Evolutionary conservation across 2,113 vertebrate species (phyloP).

Genomic region (Synchiropus splendidus): DNA sequence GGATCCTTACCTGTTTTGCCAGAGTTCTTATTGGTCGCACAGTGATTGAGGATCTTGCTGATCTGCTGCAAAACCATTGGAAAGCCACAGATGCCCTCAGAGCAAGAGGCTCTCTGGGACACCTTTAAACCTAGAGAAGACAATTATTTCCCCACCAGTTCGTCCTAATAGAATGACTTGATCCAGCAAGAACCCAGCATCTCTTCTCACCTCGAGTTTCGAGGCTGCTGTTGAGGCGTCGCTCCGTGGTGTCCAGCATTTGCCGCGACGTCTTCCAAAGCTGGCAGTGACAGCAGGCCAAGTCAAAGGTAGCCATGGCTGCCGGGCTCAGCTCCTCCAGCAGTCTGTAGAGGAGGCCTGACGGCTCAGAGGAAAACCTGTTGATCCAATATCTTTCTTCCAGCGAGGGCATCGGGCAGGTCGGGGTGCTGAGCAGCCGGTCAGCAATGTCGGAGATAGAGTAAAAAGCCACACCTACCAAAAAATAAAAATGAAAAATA

Average conservation of each 20-base stretch:
- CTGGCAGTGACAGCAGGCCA: constrained; percentile 88
- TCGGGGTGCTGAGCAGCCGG: constrained; percentile 77
- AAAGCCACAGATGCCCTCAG: constrained; percentile 79
- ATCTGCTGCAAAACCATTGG: constrained; percentile 82
- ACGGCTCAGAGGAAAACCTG: constrained; percentile 58
- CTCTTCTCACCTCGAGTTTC: constrained; percentile 69
- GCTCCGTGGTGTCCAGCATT: constrained; percentile 88
- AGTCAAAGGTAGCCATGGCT: constrained; percentile 88
- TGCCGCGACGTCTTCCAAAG: constrained; percentile 94
- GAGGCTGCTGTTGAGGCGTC: constrained; percentile 68
- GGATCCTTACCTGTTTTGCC: constrained; percentile 69
- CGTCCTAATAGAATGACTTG: background rate
- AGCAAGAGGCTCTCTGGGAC: constrained; percentile 54
- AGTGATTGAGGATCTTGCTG: constrained; percentile 84
- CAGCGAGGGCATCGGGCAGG: constrained; percentile 69
- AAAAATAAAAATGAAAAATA: no score
- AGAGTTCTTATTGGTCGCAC: constrained; percentile 54
- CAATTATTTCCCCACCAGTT: background rate
- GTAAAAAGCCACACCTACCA: constrained; percentile 90
- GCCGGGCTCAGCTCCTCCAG: constrained; percentile 83
- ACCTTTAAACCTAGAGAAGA: constrained; percentile 64
- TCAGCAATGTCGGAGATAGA: constrained; percentile 94
- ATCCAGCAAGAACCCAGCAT: background rate
- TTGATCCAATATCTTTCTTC: constrained; percentile 86
- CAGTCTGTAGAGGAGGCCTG: constrained; percentile 58